phyloP scores from a whole-genome alignment of 1,140 invertebrate genomes.

The Neuroterus valhalla region DNA sequence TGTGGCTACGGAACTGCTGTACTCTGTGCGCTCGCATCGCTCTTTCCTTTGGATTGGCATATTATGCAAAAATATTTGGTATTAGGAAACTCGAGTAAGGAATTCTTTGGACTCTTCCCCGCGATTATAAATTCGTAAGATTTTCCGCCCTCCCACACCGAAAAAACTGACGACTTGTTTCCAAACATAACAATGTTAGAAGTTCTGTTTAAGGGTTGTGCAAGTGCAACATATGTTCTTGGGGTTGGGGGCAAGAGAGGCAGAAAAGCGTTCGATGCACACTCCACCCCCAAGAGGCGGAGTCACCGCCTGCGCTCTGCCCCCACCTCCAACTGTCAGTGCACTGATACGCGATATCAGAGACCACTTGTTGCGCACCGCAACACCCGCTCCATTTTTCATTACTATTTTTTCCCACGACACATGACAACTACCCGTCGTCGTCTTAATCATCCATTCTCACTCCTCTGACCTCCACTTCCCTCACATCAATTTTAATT shows the following conservation, averaged over 20 bases:
- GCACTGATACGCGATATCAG: conserved; percentile 74
- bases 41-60: no score
- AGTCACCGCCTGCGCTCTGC: conserved; percentile 55
- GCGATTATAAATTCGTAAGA: no score
- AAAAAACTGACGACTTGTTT: background rate
- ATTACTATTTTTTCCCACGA: conserved; percentile 37
- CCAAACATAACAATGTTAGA: background rate
- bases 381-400: conserved; percentile 54
- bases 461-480: background rate
- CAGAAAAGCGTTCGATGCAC: conserved; percentile 41
- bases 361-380: conserved; percentile 71
- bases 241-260: conserved; percentile 34
- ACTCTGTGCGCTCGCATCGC: no score
- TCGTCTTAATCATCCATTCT: conserved; percentile 14
- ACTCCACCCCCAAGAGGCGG: conserved; percentile 58
- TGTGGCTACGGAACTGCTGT: no score
- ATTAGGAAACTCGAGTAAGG: no score
- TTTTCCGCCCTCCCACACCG: no score
- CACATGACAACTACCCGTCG: conserved; percentile 37
- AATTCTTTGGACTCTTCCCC: no score
- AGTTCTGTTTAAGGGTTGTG: background rate
- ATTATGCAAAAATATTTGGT: no score
- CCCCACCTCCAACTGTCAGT: conserved; percentile 46
- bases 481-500: background rate
- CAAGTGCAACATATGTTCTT: conserved; percentile 16